Percentiles rank a stretch among this genome's conserved stretches.
phyloP scores from a whole-genome alignment of 1,140 invertebrate genomes.

The Brachionus plicatilis region DNA sequence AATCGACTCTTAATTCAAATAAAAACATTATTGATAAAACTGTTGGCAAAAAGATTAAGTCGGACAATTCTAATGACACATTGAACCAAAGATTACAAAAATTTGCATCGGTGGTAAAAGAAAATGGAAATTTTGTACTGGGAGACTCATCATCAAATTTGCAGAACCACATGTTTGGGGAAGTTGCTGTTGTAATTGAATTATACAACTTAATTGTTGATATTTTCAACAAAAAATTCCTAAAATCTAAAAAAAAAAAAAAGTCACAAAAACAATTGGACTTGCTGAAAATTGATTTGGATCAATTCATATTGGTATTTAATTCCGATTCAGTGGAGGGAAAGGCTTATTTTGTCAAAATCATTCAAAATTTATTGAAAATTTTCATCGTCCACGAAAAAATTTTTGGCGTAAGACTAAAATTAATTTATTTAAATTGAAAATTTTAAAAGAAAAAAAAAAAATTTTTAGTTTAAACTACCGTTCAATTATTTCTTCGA shows the following conservation, averaged over 20 bases:
- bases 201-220: neutral
- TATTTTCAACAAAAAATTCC: neutral
- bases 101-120: neutral
- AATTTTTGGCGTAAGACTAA: neutral
- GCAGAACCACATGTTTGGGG: conserved; percentile 1
- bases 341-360: neutral
- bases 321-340: neutral
- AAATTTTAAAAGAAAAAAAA: too few relatives aligned
- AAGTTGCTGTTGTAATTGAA: neutral
- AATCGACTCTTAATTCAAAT: neutral
- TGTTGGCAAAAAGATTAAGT: neutral
- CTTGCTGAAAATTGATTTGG: neutral
- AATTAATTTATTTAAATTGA: neutral
- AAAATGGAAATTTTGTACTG: neutral
- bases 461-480: neutral
- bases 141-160: neutral
- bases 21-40: neutral
- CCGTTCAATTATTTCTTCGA: neutral
- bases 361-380: neutral
- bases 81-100: neutral
- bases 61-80: neutral
- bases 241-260: neutral
- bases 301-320: neutral
- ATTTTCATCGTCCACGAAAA: neutral
- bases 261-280: neutral